A percentile compares a stretch with the other conserved stretches of the same genome.
Conservation (phyloP, 1,140 invertebrate species). For the Micrasema minimum region DNA sequence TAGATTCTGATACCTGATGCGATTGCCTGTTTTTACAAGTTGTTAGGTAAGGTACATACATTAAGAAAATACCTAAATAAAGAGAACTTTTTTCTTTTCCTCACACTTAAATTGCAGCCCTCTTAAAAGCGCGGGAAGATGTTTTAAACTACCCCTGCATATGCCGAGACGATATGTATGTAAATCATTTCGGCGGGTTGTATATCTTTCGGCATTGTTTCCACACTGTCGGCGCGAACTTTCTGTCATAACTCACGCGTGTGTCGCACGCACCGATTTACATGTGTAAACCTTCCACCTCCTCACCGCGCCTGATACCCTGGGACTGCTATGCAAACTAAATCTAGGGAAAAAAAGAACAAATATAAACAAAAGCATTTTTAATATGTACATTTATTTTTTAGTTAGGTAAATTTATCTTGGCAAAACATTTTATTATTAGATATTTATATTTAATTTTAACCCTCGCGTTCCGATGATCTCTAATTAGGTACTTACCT, state of each 20-base stretch:
- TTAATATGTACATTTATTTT: too few species aligned
- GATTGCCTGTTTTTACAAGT: too few species aligned
- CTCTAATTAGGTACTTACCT: too few species aligned
- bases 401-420: too few species aligned
- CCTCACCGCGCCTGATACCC: conserved; percentile 16
- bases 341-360: conserved; percentile 2
- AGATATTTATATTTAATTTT: too few species aligned
- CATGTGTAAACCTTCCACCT: conserved; percentile 50
- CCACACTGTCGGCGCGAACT: conserved; percentile 52
- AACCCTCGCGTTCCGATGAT: too few species aligned
- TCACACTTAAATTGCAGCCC: conserved; percentile 29
- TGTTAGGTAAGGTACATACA: too few species aligned
- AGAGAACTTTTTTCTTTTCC: too few species aligned
- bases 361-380: background rate
- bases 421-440: too few species aligned
- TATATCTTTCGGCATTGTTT: conserved; percentile 52
- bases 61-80: too few species aligned
- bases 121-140: conserved; percentile 26
- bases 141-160: conserved; percentile 40
- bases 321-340: conserved; percentile 19
- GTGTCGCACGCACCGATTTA: conserved; percentile 53
- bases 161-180: conserved; percentile 51
- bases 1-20: too few species aligned
- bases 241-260: conserved; percentile 53
- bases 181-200: conserved; percentile 49